Evolutionary conservation across 2,888 invertebrate species (phyloP), one percentile per base, ranked within the genome.

Genomic region (Nowickia ferox): DNA sequence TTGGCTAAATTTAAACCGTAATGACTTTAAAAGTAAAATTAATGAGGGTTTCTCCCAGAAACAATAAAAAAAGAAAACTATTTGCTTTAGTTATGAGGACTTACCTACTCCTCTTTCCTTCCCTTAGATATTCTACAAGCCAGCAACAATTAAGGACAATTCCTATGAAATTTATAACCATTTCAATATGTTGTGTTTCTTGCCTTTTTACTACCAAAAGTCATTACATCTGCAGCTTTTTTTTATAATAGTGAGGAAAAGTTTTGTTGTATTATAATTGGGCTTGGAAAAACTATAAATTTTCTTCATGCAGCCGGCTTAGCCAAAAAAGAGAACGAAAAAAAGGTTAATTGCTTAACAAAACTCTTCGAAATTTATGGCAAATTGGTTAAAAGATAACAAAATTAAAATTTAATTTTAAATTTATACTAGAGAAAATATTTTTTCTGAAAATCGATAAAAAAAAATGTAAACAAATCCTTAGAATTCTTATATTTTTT

Each of bases 1-100:
- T 92, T 92, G 92, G 91, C 91, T 90, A 92, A 92, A 92, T 92
- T 92, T 92, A 92, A 91, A 91, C 92, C 92, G 90, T 92, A 92
- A 92, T 92, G 92, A 92, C 92, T 92, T 92, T 92, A 92, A 92
- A 92, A 92, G 92, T 92, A 92, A 92, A 92, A 92, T 92, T 92
- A 92, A 92, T 92, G 92, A 92, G 92, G 92, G 92, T 92, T 83
- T 78, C 76, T 68, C 66, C 90, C 89, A 90, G 79, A 51, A 42
- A 75, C 13, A 65, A 76, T 13, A 61, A 72, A 79, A 30, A 82
- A 78, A 80, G 82, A 71, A 87, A 87, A 84, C 81, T 86, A 85
- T 83, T 83, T 83, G 48, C 38, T 46, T 46, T 63, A 77, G 71
- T 71, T 76, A 69, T 76, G 69, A 68, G 59, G 10, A 48, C 38